Evolutionary conservation across 2,797 vertebrate species (phyloP).

Genomic region (Microctenopoma steveboyesi): DNA sequence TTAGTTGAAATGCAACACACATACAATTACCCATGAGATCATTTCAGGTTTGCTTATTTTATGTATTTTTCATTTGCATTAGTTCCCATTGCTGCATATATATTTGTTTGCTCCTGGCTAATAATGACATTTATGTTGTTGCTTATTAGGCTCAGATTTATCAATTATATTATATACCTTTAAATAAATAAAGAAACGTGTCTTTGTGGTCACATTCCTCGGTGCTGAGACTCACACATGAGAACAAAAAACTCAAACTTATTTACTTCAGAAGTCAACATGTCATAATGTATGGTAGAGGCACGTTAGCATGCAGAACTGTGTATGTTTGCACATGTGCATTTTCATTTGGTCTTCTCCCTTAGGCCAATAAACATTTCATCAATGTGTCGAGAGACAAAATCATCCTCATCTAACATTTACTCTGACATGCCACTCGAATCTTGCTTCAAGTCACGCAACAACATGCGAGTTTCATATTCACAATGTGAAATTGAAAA

Average conservation of each 20-base stretch:
- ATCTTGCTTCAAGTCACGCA: conserved; percentile 23
- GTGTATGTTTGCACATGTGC: background rate
- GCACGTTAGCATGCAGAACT: background rate
- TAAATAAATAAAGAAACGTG: conserved; percentile 11
- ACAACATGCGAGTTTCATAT: conserved; percentile 14
- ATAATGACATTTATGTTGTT: conserved; percentile 20
- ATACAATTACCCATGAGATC: too few species aligned
- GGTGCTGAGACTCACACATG: background rate
- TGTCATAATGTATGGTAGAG: background rate
- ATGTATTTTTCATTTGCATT: conserved; percentile 11
- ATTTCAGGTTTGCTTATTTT: too few species aligned
- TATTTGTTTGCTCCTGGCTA: conserved; percentile 10
- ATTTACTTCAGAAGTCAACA: background rate
- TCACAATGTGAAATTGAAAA: conserved; percentile 20
- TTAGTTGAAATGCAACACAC: conserved; percentile 3
- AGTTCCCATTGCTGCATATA: conserved; percentile 19
- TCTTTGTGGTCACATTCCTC: background rate
- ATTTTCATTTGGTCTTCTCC: conserved; percentile 11
- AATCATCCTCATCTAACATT: conserved; percentile 64
- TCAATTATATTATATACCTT: background rate
- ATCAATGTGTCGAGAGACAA: conserved; percentile 59
- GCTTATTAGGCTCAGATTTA: background rate
- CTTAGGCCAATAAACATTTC: conserved; percentile 61
- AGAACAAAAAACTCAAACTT: background rate
- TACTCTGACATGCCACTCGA: conserved; percentile 45